These are phyloP conservation scores for Drosophila setosimentum DNA, from an alignment of 2,888 invertebrate species.

Conservation along the genomic window DNA sequence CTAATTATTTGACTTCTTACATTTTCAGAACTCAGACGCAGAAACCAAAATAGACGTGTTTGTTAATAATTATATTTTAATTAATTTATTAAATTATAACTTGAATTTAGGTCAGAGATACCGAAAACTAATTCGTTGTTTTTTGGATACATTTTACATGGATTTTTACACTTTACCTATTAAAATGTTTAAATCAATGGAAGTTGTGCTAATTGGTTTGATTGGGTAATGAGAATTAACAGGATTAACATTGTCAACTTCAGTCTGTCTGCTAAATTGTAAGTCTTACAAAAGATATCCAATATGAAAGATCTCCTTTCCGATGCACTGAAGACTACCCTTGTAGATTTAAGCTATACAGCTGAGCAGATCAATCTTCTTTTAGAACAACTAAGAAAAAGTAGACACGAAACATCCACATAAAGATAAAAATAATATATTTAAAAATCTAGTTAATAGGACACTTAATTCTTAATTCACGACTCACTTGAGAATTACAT, in stretches of 20 bases:
- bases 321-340: neutral
- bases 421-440: neutral
- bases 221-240: neutral
- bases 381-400: neutral
- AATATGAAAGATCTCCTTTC: neutral
- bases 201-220: neutral
- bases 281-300: neutral
- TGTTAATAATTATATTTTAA: neutral
- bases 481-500: no score
- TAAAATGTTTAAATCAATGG: neutral
- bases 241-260: neutral
- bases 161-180: neutral
- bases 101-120: conserved; percentile 1
- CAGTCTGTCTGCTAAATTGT: neutral
- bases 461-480: no score
- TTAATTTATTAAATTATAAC: conserved; percentile 2
- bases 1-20: neutral
- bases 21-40: conserved; percentile 1
- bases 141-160: neutral
- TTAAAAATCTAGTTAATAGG: neutral
- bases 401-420: neutral
- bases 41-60: conserved; percentile 1
- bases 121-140: conserved; percentile 2
- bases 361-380: neutral
- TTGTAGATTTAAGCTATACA: neutral